Evolutionary conservation across 2,888 invertebrate genomes (phyloP), one percentile per base, ranked within the genome.

Genomic region (Calameuta filiformis): DNA sequence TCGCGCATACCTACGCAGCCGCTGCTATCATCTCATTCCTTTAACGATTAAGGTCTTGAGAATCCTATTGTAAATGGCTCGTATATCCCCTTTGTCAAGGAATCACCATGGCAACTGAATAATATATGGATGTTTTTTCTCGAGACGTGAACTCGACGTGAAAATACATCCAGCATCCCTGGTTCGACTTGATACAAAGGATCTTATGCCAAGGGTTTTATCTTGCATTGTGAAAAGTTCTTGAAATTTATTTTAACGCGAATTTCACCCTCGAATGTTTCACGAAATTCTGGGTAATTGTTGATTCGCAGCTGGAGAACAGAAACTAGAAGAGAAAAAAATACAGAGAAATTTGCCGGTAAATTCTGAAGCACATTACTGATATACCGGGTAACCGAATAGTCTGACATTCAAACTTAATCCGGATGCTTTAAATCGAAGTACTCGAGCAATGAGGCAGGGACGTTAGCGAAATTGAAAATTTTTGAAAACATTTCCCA

Each of bases 91-190:
- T 56, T 56, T 23, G 56, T 56, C 9, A 56, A 31, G 33, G 33
- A 71, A 71, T 30, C 69, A 0, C 30, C 30, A 69, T 15, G 71
- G 15, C 33, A 12, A 12, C 71, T 71, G 71, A 71, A 71, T 71
- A 71, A 71, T 71, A 71, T 71, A 71, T 12, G 71, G 15, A 71
- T 71, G 71, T 71, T 71, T 71, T 71, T 71, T 71, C 71, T 34
- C 56, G 56, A 56, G 23, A 23, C 56, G 23, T 56, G 56, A 56
- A 56, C 56, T 23, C 23, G 2, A 56, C 9, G 56, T 23, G 23
- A 56, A 23, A 23, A 56, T 56, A 56, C 56, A 56, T 9, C 56
- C 23, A 23, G 56, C 23, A 56, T 56, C 23, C 23, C 23, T 56
- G 56, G 23, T 23, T 56, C 23, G 56, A 23, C 6, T 23, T 56